phyloP scores from a whole-genome alignment of 2,888 invertebrate genomes.

The Habrosyne pyritoides region DNA sequence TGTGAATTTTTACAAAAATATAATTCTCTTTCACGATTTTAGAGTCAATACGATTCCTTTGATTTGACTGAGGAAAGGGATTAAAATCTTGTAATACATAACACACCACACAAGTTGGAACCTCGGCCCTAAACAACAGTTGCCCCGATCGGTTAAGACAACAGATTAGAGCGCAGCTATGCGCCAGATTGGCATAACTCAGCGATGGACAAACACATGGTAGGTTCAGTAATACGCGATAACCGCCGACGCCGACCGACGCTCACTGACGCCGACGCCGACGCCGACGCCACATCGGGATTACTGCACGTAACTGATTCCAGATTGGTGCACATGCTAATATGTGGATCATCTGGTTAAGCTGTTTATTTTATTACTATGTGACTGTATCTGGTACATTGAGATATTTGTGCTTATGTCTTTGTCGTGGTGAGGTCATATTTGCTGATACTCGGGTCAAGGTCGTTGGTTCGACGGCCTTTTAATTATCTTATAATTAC shows the following conservation, averaged over 20 bases:
- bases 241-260: background rate
- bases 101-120: background rate
- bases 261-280: no score
- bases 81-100: no score
- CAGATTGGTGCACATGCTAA: background rate
- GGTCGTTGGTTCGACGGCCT: no score
- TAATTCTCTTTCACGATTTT: no score
- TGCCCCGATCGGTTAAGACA: background rate
- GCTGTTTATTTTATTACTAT: background rate
- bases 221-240: background rate
- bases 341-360: background rate
- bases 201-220: conserved; percentile 3
- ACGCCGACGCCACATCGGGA: background rate
- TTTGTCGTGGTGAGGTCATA: background rate
- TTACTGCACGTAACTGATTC: conserved; percentile 3
- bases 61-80: no score
- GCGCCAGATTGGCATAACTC: conserved; percentile 5
- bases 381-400: background rate
- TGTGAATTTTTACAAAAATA: no score
- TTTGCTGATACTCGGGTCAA: background rate
- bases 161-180: background rate
- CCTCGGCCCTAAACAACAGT: background rate
- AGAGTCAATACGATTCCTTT: no score
- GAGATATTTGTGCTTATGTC: background rate
- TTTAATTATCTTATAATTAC: no score